Percentiles rank a stretch among this genome's conserved stretches.
These are phyloP conservation scores for Malurus elegans DNA, from an alignment of 2,113 vertebrate genomes.

Conservation along the genomic window DNA sequence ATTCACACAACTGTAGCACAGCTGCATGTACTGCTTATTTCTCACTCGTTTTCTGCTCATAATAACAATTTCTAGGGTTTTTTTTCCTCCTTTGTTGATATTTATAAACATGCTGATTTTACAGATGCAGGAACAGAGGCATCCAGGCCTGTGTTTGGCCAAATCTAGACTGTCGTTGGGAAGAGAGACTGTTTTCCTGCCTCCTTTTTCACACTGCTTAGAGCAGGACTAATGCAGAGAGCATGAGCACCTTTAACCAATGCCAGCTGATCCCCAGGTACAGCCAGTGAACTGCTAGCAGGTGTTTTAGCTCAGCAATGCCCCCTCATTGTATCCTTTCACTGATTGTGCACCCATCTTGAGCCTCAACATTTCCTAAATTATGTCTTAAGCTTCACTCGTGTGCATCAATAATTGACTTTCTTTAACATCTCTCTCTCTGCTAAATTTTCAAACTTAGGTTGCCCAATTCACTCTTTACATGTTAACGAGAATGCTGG, in stretches of 20 bases:
- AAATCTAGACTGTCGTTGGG: accelerated
- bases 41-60: neutral
- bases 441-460: neutral
- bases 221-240: neutral
- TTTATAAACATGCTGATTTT: neutral
- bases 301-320: neutral
- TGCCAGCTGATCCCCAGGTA: neutral
- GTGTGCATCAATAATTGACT: neutral
- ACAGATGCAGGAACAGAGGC: neutral
- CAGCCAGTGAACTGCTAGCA: neutral
- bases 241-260: accelerated
- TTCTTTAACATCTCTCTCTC: neutral
- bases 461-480: neutral
- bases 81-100: neutral
- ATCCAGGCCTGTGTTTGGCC: neutral
- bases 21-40: neutral
- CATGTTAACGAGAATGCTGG: accelerated
- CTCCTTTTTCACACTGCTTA: accelerated
- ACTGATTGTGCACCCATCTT: neutral
- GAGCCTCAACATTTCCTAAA: neutral
- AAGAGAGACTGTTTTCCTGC: neutral
- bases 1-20: neutral
- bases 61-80: neutral
- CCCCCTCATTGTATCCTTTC: neutral
- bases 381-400: neutral